phyloP scores from a whole-genome alignment of 2,888 invertebrate genomes.

The Limenitis camilla region DNA sequence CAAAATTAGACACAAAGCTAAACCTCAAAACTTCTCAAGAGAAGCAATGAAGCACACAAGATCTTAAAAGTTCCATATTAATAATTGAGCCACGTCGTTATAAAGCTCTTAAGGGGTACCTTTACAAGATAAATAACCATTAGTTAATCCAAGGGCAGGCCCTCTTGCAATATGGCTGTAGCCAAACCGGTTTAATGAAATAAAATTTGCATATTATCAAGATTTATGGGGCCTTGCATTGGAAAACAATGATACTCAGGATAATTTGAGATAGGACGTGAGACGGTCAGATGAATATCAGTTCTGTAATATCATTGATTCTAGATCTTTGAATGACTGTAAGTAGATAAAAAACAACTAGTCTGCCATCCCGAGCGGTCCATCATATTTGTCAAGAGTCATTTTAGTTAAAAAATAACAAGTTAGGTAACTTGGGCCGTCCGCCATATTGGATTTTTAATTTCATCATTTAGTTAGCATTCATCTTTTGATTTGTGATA shows the following conservation, averaged over 20 bases:
- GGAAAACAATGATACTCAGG: constrained; percentile 58
- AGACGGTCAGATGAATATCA: too few species aligned
- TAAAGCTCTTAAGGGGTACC: constrained; percentile 47
- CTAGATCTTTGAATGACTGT: too few species aligned
- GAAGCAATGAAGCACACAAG: constrained; percentile 11
- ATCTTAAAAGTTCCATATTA: constrained; percentile 33
- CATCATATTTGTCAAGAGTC: too few species aligned
- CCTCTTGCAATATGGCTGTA: constrained; percentile 62
- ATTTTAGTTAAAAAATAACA: too few species aligned
- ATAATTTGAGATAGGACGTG: constrained; percentile 38
- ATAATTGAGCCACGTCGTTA: constrained; percentile 55
- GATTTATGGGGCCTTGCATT: constrained; percentile 61
- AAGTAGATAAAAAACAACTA: too few species aligned
- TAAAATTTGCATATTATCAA: constrained; percentile 72
- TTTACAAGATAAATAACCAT: constrained; percentile 72
- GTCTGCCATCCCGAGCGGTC: too few species aligned
- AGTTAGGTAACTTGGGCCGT: too few species aligned
- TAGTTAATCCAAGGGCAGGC: constrained; percentile 68
- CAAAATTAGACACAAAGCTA: neutral
- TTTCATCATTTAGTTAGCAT: too few species aligned
- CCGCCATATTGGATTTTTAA: too few species aligned
- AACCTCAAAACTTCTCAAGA: constrained; percentile 5
- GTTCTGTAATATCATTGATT: too few species aligned
- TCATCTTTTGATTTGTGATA: too few species aligned
- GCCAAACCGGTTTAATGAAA: constrained; percentile 71